Evolutionary conservation across 2,113 vertebrate genomes (phyloP).

Genomic region (Nesospiza acunhae): DNA sequence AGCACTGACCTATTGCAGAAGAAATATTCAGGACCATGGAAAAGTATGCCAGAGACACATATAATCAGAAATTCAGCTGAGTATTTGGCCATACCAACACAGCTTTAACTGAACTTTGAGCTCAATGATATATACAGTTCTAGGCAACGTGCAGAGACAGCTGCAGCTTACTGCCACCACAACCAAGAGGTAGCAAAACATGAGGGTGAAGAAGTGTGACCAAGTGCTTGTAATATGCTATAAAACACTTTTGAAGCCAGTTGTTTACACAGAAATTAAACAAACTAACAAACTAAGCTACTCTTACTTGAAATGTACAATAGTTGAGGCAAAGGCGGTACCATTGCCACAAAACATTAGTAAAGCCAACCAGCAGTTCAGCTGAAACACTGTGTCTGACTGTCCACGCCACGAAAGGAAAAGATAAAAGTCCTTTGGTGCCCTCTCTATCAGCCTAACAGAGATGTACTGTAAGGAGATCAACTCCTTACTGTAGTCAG

Average conservation of each 20-base stretch:
- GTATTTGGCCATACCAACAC: background rate
- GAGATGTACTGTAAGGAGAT: background rate
- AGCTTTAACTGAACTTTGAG: background rate
- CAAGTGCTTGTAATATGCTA: background rate
- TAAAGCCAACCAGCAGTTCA: background rate
- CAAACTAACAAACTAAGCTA: background rate
- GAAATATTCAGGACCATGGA: background rate
- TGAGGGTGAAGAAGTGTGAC: background rate
- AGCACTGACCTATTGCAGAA: background rate
- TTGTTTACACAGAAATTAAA: background rate
- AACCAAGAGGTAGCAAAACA: background rate
- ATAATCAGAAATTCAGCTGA: background rate
- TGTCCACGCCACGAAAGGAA: background rate
- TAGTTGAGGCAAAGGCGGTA: background rate
- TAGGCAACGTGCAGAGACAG: background rate
- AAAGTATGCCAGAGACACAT: background rate
- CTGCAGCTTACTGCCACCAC: background rate
- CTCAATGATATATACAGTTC: background rate
- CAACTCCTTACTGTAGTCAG: background rate
- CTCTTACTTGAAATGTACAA: background rate
- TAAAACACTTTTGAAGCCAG: background rate
- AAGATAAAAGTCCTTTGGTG: background rate
- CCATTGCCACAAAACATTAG: background rate
- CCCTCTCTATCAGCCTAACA: background rate
- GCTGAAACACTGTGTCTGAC: background rate